Conservation (phyloP, 2,797 vertebrate genomes). For the Coregonus sp. region DNA sequence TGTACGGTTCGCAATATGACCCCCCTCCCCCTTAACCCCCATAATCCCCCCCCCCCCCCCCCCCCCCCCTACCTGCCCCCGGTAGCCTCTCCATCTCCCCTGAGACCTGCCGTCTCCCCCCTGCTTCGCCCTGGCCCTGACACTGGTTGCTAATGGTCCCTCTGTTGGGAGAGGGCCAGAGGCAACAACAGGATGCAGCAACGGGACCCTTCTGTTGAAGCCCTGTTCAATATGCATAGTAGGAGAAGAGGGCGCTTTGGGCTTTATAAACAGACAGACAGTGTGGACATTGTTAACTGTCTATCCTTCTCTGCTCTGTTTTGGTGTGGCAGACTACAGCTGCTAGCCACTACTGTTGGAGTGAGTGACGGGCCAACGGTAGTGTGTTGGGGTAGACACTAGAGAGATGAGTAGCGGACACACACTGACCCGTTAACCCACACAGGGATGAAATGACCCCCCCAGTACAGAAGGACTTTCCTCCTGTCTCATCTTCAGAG, state of each 20-base stretch:
- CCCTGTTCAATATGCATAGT: conserved; percentile 76
- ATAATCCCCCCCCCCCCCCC: conserved; percentile 72
- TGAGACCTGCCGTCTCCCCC: conserved; percentile 58
- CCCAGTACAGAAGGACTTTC: background rate
- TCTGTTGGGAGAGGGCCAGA: conserved; percentile 71
- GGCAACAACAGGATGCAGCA: conserved; percentile 64
- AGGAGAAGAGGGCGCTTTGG: conserved; percentile 64
- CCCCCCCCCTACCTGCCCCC: conserved; percentile 8
- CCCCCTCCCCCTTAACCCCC: conserved; percentile 73
- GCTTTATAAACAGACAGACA: conserved; percentile 31
- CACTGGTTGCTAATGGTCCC: conserved; percentile 89
- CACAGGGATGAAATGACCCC: background rate
- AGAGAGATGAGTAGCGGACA: background rate
- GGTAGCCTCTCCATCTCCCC: conserved; percentile 44
- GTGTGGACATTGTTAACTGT: conserved; percentile 13
- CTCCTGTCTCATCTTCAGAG: background rate
- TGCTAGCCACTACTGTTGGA: conserved; percentile 66
- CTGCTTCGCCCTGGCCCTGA: conserved; percentile 77
- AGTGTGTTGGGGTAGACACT: background rate
- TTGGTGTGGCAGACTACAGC: conserved; percentile 82
- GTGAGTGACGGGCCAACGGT: conserved; percentile 2
- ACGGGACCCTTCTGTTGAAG: conserved; percentile 73
- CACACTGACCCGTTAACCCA: background rate
- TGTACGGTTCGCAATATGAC: conserved; percentile 84
- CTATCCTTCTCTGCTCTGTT: conserved; percentile 37